phyloP scores from a whole-genome alignment of 2,797 vertebrate genomes.

The Myioborus miniatus region DNA sequence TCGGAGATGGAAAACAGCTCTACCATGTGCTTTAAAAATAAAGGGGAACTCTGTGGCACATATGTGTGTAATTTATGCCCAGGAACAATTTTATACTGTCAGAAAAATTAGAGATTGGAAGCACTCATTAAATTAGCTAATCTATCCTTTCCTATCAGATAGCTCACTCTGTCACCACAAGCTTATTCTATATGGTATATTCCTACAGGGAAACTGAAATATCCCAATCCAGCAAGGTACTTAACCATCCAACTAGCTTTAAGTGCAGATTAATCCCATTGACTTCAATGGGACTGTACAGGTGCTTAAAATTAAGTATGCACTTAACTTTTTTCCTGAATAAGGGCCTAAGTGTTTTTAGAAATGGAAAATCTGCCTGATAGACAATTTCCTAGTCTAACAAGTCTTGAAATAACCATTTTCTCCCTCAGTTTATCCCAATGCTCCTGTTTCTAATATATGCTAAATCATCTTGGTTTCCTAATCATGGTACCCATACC shows the following conservation, averaged over 20 bases:
- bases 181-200: slow-evolving; percentile 16
- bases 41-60: slow-evolving; percentile 32
- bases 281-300: slow-evolving; percentile 9
- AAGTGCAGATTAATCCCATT: slow-evolving; percentile 17
- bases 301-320: slow-evolving; percentile 51
- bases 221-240: slow-evolving; percentile 6
- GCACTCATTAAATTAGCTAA: slow-evolving; percentile 61
- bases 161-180: slow-evolving; percentile 56
- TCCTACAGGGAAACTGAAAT: slow-evolving; percentile 34
- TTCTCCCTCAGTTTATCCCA: not conserved
- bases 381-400: slow-evolving; percentile 44
- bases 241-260: slow-evolving; percentile 1
- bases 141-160: slow-evolving; percentile 56
- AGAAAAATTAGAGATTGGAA: slow-evolving; percentile 63
- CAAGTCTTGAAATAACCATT: slow-evolving; percentile 33
- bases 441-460: slow-evolving; percentile 28
- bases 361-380: not conserved
- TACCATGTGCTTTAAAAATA: slow-evolving; percentile 43
- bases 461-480: slow-evolving; percentile 17
- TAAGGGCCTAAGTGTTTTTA: slow-evolving; percentile 5
- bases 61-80: slow-evolving; percentile 57
- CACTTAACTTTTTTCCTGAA: slow-evolving; percentile 31
- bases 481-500: not conserved
- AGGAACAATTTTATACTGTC: slow-evolving; percentile 58
- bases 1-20: slow-evolving; percentile 43